A percentile compares a stretch with the other conserved stretches of the same genome.
Conservation (phyloP, 2,113 vertebrate genomes). For the Oceanites oceanicus region DNA sequence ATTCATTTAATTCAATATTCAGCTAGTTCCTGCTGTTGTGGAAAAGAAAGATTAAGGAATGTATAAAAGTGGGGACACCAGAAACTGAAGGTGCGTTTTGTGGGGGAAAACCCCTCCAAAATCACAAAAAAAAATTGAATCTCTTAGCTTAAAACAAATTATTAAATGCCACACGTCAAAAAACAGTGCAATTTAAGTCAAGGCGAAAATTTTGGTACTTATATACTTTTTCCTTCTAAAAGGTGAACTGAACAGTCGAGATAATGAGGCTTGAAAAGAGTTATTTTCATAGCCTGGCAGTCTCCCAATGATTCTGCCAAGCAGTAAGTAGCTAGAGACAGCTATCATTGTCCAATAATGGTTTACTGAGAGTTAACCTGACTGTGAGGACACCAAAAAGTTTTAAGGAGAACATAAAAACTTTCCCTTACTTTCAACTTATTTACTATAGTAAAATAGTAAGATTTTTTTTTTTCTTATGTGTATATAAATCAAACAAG, state of each 20-base stretch:
- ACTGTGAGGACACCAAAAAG: neutral
- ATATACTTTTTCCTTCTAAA: neutral
- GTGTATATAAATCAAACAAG: neutral
- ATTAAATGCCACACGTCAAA: neutral
- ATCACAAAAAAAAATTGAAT: neutral
- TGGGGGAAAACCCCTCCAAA: neutral
- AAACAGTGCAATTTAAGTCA: neutral
- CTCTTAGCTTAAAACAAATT: neutral
- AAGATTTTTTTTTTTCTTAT: neutral
- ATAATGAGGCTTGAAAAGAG: neutral
- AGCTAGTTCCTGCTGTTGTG: neutral
- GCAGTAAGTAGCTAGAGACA: neutral
- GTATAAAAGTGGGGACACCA: neutral
- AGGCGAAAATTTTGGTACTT: neutral
- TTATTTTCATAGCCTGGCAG: neutral
- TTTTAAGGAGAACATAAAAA: neutral
- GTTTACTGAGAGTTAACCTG: neutral
- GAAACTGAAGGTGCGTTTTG: neutral
- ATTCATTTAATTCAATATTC: neutral
- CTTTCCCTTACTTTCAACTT: neutral
- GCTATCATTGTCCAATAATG: neutral
- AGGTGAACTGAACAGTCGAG: neutral
- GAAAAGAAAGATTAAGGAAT: neutral
- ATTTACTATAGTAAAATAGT: neutral
- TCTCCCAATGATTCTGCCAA: neutral